phyloP scores from a whole-genome alignment of 2,797 vertebrate species.

The Kryptolebias ocellatus region DNA sequence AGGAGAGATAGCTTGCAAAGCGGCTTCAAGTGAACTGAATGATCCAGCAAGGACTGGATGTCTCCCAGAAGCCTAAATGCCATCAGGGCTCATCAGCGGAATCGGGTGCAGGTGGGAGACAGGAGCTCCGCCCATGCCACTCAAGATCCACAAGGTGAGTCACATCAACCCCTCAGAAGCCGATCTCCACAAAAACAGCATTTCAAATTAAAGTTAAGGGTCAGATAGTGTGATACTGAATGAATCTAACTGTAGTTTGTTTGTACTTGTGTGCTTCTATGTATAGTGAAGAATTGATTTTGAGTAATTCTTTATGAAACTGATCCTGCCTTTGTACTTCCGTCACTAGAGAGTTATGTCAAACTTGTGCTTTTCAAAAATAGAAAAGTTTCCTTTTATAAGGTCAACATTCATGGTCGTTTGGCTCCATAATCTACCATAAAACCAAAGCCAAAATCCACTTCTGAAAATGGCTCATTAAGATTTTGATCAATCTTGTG shows the following conservation, averaged over 20 bases:
- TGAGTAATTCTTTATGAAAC: constrained; percentile 18
- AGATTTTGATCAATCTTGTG: constrained; percentile 95
- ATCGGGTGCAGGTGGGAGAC: too few species aligned
- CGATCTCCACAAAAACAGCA: background rate
- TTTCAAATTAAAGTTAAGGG: constrained; percentile 19
- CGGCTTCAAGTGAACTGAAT: too few species aligned
- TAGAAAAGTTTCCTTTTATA: constrained; percentile 68
- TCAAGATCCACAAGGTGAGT: too few species aligned
- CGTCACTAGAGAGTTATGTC: constrained; percentile 43
- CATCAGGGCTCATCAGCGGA: too few species aligned
- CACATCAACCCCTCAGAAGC: too few species aligned
- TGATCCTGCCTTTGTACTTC: constrained; percentile 25
- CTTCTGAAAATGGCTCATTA: constrained; percentile 96
- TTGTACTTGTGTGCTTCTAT: background rate
- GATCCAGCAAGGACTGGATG: too few species aligned
- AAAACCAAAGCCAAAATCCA: constrained; percentile 82
- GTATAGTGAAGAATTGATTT: background rate
- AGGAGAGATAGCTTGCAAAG: too few species aligned
- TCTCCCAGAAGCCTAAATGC: too few species aligned
- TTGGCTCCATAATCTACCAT: constrained; percentile 83
- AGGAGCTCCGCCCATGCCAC: too few species aligned
- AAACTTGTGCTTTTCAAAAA: constrained; percentile 54
- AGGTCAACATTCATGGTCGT: constrained; percentile 76
- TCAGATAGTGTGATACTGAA: constrained; percentile 8
- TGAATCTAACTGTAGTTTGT: background rate